A percentile compares a stretch with the other conserved stretches of the same genome.
Evolutionary conservation across 1,140 invertebrate species (phyloP).

Genomic region (Cydia splendana): DNA sequence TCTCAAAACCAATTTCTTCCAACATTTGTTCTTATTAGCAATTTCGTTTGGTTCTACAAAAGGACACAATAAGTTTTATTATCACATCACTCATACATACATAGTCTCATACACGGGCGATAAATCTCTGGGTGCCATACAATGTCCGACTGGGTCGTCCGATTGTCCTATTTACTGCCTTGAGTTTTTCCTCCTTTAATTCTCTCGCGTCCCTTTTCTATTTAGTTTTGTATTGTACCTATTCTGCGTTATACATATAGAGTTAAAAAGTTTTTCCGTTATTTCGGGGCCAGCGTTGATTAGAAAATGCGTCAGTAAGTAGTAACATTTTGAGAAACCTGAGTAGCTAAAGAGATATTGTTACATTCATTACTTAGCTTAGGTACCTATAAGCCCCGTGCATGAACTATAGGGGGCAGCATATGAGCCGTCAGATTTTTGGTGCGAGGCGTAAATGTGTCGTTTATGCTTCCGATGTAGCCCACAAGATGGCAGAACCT

Average conservation of each 20-base stretch:
- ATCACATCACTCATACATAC: conserved; percentile 47
- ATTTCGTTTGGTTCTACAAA: conserved; percentile 7
- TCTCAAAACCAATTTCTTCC: neutral
- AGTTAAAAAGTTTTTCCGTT: conserved; percentile 4
- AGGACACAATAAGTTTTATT: conserved; percentile 34
- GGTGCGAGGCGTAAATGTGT: too few species aligned
- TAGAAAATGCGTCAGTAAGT: neutral
- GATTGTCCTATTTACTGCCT: conserved; percentile 66
- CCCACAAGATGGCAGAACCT: too few species aligned
- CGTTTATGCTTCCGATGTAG: too few species aligned
- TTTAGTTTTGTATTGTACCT: conserved; percentile 52
- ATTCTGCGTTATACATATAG: neutral
- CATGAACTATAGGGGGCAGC: too few species aligned
- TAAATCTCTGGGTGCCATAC: conserved; percentile 63
- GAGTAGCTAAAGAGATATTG: too few species aligned
- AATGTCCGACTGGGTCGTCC: conserved; percentile 70
- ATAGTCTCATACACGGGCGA: conserved; percentile 49
- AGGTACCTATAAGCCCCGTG: too few species aligned
- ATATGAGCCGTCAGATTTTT: too few species aligned
- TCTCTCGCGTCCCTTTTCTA: conserved; percentile 63
- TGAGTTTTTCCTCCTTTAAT: conserved; percentile 65
- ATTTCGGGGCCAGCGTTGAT: neutral
- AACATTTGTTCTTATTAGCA: conserved; percentile 8
- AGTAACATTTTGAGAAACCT: too few species aligned
- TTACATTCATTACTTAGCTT: too few species aligned